Conservation (phyloP, 2,113 vertebrate species). For the Engraulis encrasicolus region DNA sequence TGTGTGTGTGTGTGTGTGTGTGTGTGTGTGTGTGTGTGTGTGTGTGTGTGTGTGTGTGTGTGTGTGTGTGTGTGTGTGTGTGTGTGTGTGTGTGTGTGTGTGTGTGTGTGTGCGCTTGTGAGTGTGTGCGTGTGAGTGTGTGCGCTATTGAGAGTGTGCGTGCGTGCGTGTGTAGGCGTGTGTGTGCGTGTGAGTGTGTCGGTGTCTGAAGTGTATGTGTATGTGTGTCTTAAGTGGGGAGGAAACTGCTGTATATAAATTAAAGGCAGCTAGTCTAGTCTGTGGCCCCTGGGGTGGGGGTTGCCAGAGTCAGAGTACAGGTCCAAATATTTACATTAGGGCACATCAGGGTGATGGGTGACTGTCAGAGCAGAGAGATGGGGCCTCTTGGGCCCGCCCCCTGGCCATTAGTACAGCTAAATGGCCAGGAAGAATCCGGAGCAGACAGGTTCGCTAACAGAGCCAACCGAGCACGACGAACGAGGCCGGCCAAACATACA, state of each 20-base stretch:
- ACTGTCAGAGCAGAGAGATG: slow-evolving; percentile 63
- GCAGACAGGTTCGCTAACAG: slow-evolving; percentile 63
- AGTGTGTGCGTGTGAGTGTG: background rate
- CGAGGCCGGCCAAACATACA: slow-evolving; percentile 15
- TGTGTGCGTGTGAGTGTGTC: background rate
- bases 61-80: background rate
- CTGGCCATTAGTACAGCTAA: slow-evolving; percentile 72
- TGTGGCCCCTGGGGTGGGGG: slow-evolving; percentile 46
- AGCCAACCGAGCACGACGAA: slow-evolving; percentile 34
- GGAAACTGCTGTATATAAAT: slow-evolving; percentile 52
- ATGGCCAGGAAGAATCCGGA: slow-evolving; percentile 70
- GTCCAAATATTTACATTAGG: slow-evolving; percentile 73
- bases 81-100: background rate
- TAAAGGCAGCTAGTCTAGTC: slow-evolving; percentile 53
- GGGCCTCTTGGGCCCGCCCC: slow-evolving; percentile 60
- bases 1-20: background rate
- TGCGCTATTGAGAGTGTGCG: background rate
- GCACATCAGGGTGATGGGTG: slow-evolving; percentile 64
- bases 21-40: background rate
- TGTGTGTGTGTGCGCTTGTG: background rate
- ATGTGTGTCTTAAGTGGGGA: slow-evolving; percentile 4
- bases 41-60: background rate
- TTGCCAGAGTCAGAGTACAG: slow-evolving; percentile 45
- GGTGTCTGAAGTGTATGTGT: background rate
- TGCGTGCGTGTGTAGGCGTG: background rate